phyloP scores from a whole-genome alignment of 2,113 vertebrate species.

The Pimephales promelas region DNA sequence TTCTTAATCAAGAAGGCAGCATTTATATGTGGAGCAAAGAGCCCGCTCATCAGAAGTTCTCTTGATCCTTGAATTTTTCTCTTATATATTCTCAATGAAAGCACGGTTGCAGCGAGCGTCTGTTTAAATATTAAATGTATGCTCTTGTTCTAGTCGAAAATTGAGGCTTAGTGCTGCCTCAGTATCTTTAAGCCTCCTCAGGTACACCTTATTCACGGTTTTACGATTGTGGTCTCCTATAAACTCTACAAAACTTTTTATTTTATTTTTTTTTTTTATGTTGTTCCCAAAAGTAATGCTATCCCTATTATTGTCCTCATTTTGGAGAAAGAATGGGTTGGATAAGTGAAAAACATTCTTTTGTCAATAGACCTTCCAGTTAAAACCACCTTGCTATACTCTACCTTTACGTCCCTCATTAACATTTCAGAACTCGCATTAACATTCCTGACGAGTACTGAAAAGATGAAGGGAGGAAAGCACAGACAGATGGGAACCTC shows the following conservation, averaged over 20 bases:
- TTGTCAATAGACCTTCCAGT: background rate
- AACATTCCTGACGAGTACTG: slow-evolving; percentile 26
- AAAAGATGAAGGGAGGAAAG: slow-evolving; percentile 31
- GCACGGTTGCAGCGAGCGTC: background rate
- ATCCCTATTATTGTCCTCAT: slow-evolving; percentile 63
- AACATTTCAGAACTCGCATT: slow-evolving; percentile 27
- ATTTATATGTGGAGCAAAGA: background rate
- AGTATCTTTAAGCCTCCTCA: slow-evolving; percentile 47
- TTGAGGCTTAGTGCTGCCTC: background rate
- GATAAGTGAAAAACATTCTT: background rate
- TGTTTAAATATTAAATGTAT: background rate
- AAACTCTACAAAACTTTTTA: slow-evolving; percentile 55
- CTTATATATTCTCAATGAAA: background rate
- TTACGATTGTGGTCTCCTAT: slow-evolving; percentile 64
- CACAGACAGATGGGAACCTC: slow-evolving; percentile 37
- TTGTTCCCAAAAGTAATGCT: slow-evolving; percentile 56
- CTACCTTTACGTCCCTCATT: background rate
- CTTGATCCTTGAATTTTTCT: background rate
- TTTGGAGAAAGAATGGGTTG: slow-evolving; percentile 47
- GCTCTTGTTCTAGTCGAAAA: slow-evolving; percentile 2
- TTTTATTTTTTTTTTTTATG: no score
- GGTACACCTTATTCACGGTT: background rate
- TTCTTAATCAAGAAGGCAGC: slow-evolving; percentile 30
- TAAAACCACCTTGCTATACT: background rate
- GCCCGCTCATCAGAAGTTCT: background rate